Percentiles rank a stretch among this genome's conserved stretches.
Conservation (phyloP, 2,113 vertebrate species). For the Vombatus ursinus region DNA sequence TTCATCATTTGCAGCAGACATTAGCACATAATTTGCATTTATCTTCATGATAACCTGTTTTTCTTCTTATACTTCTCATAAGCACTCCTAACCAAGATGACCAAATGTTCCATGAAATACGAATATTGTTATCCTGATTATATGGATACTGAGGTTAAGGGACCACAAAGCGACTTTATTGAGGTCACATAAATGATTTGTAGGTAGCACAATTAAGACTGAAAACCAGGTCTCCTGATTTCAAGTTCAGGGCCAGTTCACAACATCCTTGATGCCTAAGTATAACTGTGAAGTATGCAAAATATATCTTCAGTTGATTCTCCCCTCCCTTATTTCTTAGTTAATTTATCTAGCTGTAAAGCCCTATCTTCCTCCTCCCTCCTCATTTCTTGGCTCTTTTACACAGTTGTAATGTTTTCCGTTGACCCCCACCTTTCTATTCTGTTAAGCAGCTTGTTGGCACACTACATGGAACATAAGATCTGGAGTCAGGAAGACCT, state of each 20-base stretch:
- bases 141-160: background rate
- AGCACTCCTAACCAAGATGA: background rate
- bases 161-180: background rate
- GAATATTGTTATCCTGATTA: background rate
- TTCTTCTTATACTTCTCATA: background rate
- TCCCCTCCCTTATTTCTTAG: background rate
- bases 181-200: background rate
- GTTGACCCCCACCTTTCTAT: too few relatives aligned
- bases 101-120: background rate
- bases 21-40: background rate
- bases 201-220: background rate
- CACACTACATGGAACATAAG: background rate
- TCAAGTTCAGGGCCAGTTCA: background rate
- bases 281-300: background rate
- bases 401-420: background rate
- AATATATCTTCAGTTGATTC: background rate
- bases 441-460: too few relatives aligned
- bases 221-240: background rate
- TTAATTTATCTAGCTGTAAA: background rate
- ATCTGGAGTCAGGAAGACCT: background rate
- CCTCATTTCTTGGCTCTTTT: background rate
- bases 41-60: background rate
- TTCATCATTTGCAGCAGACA: background rate
- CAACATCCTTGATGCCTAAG: background rate
- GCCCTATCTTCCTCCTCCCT: background rate